These are phyloP conservation scores for Acheta domesticus DNA, from an alignment of 2,888 invertebrate genomes.

Conservation along the genomic window DNA sequence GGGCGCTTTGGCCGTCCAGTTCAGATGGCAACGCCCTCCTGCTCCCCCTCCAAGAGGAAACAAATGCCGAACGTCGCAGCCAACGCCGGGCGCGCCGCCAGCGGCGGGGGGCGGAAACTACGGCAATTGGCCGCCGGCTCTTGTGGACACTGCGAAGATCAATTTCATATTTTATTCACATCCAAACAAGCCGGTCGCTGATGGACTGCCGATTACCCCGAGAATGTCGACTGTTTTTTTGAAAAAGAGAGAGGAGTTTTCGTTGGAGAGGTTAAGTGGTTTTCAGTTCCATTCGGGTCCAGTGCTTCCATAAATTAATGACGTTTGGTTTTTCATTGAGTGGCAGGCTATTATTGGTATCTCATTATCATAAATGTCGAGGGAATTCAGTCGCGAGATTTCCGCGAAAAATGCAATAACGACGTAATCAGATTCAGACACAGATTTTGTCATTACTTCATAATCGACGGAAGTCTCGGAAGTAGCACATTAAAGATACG, in stretches of 20 bases:
- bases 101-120: background rate
- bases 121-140: background rate
- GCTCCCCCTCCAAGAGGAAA: background rate
- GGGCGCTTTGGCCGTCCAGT: no score
- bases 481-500: no score
- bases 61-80: background rate
- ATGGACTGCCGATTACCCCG: background rate
- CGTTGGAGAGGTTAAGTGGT: background rate
- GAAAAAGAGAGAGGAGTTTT: slow-evolving; percentile 18
- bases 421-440: no score
- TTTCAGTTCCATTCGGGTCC: background rate
- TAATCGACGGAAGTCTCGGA: no score
- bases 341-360: no score
- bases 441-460: no score
- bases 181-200: slow-evolving; percentile 18
- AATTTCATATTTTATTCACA: slow-evolving; percentile 18
- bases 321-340: background rate
- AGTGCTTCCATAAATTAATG: background rate
- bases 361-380: no score
- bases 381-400: no score
- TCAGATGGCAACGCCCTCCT: no score
- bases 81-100: background rate
- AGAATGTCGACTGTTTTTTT: background rate
- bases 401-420: no score
- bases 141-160: slow-evolving; percentile 2